A percentile compares a stretch with the other conserved stretches of the same genome.
Evolutionary conservation across 2,113 vertebrate genomes (phyloP).

Genomic region (Rhinoptilus africanus): DNA sequence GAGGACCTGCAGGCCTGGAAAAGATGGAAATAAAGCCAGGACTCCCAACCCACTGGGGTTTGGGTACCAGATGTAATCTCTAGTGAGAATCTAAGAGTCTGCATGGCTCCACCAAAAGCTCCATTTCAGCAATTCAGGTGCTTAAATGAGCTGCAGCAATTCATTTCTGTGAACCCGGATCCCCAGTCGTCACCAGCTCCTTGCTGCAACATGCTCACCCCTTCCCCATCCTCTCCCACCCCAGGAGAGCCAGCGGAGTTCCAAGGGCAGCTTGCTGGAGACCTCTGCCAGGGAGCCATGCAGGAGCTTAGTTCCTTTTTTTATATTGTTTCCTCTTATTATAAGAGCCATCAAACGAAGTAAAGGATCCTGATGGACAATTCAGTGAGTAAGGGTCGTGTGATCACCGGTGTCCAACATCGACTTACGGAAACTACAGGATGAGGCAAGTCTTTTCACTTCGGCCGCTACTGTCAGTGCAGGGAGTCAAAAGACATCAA

Average conservation of each 20-base stretch:
- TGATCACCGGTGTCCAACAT: neutral
- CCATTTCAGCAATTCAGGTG: neutral
- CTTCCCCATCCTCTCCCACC: neutral
- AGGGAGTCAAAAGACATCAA: neutral
- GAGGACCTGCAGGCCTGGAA: neutral
- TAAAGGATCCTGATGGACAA: neutral
- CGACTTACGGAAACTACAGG: neutral
- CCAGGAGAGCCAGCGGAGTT: neutral
- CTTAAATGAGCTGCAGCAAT: neutral
- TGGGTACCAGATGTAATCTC: neutral
- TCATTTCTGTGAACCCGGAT: neutral
- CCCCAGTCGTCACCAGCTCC: neutral
- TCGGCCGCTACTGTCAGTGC: rapidly evolving
- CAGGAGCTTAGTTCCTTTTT: neutral
- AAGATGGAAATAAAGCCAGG: neutral
- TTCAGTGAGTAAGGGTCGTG: neutral
- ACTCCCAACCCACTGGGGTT: neutral
- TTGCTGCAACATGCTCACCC: neutral
- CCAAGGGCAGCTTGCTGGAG: neutral
- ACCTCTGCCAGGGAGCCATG: neutral
- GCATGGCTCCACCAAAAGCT: neutral
- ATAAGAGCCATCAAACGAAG: neutral
- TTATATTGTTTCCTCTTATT: neutral
- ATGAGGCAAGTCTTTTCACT: neutral
- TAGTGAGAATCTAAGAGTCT: neutral